Evolutionary conservation across 2,797 vertebrate genomes (phyloP), one percentile per base, ranked within the genome.

Genomic region (Chelidonichthys spinosus): DNA sequence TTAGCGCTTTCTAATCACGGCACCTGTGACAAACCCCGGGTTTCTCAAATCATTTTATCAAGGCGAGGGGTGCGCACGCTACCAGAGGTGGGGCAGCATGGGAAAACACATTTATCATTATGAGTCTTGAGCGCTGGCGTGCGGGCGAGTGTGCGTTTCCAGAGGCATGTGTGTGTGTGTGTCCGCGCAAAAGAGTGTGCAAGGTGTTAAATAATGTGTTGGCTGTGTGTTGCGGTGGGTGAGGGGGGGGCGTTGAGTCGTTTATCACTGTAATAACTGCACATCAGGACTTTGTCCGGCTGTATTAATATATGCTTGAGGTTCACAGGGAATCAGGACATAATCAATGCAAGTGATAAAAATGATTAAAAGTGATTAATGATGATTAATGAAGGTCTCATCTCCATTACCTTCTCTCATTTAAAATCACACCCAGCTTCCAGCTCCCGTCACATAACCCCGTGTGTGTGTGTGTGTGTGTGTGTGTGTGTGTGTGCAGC

Each of bases 311-410:
- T 86, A 82, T 83, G 86, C 90, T 87, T 65, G 69, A 79, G 87
- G 85, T 90, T 91, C 86, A 85, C 84, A 50, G 82, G 74, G 89
- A 93, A 92, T 87, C 80, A 49, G 89, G 86, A 92, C 89, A 88
- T 93, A 94, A 95, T 95, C 94, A 94, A 95, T 95, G 94, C 90
- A 81, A 89, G 93, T 93, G 94, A 94, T 94, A 94, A 94, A 95
- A 94, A 94, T 94, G 93, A 91, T 92, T 93, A 88, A 88, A 89
- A 89, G 89, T 92, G 92, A 93, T 93, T 91, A 93, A 93, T 91
- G 89, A 76, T 89, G 92, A 93, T 94, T 94, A 93, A 95, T 94
- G 92, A 87, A 84, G 65, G 84, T 70, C 88, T 91, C 86, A 72
- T 91, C 89, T 90, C 86, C 88, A 90, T 93, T 93, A 90, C 86